A percentile compares a stretch with the other conserved stretches of the same genome.
These are phyloP conservation scores for Antrozous pallidus DNA, from an alignment of 2,797 vertebrate genomes.

Conservation along the genomic window DNA sequence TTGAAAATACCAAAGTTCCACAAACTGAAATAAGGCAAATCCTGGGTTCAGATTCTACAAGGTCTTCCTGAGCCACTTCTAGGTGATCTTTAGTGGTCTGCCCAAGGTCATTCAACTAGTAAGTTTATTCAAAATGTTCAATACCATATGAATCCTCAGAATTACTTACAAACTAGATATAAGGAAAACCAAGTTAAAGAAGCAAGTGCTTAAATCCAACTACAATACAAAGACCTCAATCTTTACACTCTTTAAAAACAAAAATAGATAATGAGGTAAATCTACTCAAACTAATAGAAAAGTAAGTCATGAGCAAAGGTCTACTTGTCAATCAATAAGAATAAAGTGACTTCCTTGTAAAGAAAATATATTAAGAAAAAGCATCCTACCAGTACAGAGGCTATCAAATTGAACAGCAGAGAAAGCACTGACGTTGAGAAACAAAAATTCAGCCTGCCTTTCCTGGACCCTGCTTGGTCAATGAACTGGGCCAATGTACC, in stretches of 20 bases:
- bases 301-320: background rate
- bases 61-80: background rate
- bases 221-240: background rate
- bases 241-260: conserved; percentile 30
- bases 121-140: conserved; percentile 20
- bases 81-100: background rate
- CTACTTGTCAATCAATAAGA: background rate
- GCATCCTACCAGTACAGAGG: background rate
- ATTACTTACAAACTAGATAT: background rate
- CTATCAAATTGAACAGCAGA: background rate
- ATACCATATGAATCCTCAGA: background rate
- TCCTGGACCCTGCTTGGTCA: background rate
- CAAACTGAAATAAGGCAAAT: conserved; percentile 8
- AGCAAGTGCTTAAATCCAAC: background rate
- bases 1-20: conserved; percentile 10
- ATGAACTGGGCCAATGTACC: background rate
- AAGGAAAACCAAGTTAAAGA: conserved; percentile 12
- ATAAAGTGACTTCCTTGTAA: background rate
- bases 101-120: background rate
- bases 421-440: background rate
- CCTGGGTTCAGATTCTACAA: background rate
- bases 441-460: background rate
- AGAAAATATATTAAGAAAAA: background rate
- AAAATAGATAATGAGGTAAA: background rate
- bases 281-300: background rate